A percentile compares a stretch with the other conserved stretches of the same genome.
Evolutionary conservation across 2,888 invertebrate genomes (phyloP).

Genomic region (Notodonta dromedarius): DNA sequence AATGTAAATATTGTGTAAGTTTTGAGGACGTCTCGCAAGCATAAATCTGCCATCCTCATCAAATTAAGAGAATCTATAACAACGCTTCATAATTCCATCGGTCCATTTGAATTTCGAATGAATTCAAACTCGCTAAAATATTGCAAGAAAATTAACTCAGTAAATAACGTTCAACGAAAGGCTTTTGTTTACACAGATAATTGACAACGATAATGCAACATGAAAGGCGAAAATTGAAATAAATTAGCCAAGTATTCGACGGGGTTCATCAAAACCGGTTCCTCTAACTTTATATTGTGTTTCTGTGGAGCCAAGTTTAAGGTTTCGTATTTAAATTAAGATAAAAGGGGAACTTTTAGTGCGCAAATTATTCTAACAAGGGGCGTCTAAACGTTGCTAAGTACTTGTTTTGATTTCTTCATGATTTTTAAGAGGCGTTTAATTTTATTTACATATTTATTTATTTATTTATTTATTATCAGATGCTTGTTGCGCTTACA

Average conservation of each 20-base stretch:
- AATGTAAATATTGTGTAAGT: no score
- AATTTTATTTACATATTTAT: no score
- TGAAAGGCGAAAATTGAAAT: conserved; percentile 56
- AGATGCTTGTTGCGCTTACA: no score
- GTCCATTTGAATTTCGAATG: conserved; percentile 29
- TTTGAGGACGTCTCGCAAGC: no score
- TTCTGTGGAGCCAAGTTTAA: conserved; percentile 40
- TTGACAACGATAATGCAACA: conserved; percentile 51
- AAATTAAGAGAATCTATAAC: not conserved
- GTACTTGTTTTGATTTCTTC: conserved; percentile 26
- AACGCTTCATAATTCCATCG: conserved; percentile 20
- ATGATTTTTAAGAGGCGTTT: conserved; percentile 10
- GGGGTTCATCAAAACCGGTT: conserved; percentile 40
- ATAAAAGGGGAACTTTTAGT: conserved; percentile 40
- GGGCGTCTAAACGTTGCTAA: conserved; percentile 15
- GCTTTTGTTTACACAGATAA: conserved; percentile 50
- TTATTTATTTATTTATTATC: no score
- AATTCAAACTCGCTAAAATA: conserved; percentile 37
- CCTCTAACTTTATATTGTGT: conserved; percentile 39
- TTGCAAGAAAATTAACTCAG: conserved; percentile 41
- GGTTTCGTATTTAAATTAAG: conserved; percentile 42
- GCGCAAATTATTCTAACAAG: conserved; percentile 17
- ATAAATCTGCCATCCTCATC: conserved; percentile 5
- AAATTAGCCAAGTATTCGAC: conserved; percentile 47
- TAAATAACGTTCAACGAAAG: conserved; percentile 44